A percentile compares a stretch with the other conserved stretches of the same genome.
Evolutionary conservation across 2,888 invertebrate species (phyloP).

Genomic region (Machimus rusticus): DNA sequence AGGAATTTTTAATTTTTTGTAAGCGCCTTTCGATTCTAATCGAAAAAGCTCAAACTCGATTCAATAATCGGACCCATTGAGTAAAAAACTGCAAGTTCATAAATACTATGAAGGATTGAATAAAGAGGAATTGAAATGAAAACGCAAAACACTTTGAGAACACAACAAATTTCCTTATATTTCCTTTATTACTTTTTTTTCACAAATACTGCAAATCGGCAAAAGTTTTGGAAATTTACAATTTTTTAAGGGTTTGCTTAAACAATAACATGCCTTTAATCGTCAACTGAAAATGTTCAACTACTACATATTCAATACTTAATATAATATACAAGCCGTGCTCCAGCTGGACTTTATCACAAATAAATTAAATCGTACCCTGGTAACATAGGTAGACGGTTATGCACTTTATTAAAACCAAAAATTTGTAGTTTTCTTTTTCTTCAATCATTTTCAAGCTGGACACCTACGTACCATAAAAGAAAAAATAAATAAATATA

Average conservation of each 20-base stretch:
- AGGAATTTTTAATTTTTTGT: too few relatives aligned
- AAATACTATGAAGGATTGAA: too few relatives aligned
- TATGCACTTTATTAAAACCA: neutral
- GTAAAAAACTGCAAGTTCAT: too few relatives aligned
- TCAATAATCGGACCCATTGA: too few relatives aligned
- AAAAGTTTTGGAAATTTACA: neutral
- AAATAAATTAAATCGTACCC: neutral
- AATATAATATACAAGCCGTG: neutral
- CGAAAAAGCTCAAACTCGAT: too few relatives aligned
- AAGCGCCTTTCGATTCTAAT: too few relatives aligned
- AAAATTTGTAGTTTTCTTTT: neutral
- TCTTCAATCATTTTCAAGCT: neutral
- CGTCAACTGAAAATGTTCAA: neutral
- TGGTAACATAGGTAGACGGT: neutral
- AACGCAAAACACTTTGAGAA: neutral
- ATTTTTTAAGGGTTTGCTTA: neutral
- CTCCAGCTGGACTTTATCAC: conserved; percentile 6
- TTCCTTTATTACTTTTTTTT: neutral
- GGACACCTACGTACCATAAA: neutral
- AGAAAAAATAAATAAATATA: neutral
- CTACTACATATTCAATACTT: neutral
- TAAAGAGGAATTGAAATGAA: neutral
- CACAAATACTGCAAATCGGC: neutral
- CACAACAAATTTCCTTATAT: neutral
- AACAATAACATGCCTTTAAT: conserved; percentile 1